Conservation (phyloP, 2,113 vertebrate species). For the Tapirus terrestris region DNA sequence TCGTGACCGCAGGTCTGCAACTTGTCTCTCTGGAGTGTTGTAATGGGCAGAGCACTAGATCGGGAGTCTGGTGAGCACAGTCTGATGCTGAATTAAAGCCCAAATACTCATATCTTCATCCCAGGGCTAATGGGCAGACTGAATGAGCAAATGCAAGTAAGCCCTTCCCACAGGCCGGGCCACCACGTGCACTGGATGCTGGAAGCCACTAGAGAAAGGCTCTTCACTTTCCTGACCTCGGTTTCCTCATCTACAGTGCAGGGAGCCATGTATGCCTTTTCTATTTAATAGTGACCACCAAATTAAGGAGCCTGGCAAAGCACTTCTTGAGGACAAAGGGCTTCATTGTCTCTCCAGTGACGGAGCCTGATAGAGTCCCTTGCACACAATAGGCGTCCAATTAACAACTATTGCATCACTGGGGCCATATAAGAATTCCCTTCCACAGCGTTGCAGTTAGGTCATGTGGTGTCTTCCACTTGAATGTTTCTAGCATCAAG, state of each 20-base stretch:
- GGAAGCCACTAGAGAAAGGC: neutral
- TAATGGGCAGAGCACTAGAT: neutral
- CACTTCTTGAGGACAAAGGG: neutral
- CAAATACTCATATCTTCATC: neutral
- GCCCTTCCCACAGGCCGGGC: neutral
- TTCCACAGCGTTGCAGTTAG: neutral
- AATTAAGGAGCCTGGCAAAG: neutral
- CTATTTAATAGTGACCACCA: neutral
- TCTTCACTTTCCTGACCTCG: neutral
- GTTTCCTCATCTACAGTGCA: neutral
- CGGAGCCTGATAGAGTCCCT: neutral
- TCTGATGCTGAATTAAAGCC: neutral
- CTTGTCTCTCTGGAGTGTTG: neutral
- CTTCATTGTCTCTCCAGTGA: neutral
- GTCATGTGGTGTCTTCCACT: rapidly evolving
- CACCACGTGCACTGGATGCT: rapidly evolving
- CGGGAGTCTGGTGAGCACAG: neutral
- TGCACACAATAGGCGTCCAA: neutral
- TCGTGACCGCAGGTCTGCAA: neutral
- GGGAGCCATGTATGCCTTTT: neutral
- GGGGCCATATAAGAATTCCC: neutral
- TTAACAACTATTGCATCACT: neutral
- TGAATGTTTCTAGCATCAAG: neutral
- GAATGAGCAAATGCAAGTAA: neutral
- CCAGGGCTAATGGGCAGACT: neutral